phyloP scores from a whole-genome alignment of 2,113 vertebrate genomes.

The Megatriorchis doriae region DNA sequence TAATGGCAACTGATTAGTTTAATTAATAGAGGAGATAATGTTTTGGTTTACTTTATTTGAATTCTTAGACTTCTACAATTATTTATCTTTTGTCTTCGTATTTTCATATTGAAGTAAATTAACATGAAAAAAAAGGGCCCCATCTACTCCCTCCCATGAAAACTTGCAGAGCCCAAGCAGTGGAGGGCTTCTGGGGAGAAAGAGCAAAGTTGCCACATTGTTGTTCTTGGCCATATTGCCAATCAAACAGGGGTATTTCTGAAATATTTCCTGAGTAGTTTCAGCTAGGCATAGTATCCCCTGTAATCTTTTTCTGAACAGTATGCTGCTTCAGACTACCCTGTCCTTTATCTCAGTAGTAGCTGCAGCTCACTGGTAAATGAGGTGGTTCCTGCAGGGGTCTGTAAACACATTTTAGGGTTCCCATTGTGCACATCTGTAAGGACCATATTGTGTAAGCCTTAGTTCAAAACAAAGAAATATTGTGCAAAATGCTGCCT shows the following conservation, averaged over 20 bases:
- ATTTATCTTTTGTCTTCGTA: background rate
- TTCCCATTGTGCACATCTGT: background rate
- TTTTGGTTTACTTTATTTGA: background rate
- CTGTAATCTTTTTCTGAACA: background rate
- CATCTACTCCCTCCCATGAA: background rate
- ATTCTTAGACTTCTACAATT: background rate
- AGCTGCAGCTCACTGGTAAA: background rate
- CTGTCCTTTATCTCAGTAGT: background rate
- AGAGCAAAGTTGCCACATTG: background rate
- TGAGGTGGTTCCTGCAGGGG: background rate
- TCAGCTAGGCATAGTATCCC: background rate
- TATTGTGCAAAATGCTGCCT: background rate
- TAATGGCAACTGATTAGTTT: conserved; percentile 3
- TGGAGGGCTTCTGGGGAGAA: background rate
- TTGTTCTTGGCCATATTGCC: background rate
- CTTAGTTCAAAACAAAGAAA: background rate
- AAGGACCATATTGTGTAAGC: background rate
- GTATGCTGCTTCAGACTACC: background rate
- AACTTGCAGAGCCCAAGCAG: background rate
- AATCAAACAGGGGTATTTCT: background rate
- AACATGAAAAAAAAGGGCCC: background rate
- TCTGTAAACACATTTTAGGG: background rate
- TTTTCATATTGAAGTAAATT: background rate
- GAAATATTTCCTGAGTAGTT: background rate
- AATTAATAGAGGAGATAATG: background rate